Conservation (phyloP, 2,888 invertebrate species). For the Aethes cnicana region DNA sequence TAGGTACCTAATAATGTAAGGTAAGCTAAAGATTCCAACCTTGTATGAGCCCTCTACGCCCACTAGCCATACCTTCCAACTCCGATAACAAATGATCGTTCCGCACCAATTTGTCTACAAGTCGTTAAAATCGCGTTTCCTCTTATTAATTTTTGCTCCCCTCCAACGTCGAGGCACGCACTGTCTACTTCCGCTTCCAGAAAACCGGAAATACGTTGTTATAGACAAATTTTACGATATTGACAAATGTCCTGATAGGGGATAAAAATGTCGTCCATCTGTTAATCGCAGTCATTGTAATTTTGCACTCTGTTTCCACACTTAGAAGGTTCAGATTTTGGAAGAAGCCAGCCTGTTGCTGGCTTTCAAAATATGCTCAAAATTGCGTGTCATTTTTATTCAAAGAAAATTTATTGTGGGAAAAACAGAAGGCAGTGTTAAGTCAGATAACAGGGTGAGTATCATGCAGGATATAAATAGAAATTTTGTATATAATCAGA, state of each 20-base stretch:
- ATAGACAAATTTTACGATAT: conserved; percentile 58
- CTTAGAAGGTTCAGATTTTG: neutral
- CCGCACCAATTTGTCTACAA: conserved; percentile 70
- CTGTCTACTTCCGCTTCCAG: conserved; percentile 49
- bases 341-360: neutral
- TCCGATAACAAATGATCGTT: conserved; percentile 72
- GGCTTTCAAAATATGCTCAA: conserved; percentile 16
- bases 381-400: conserved; percentile 21
- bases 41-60: too few relatives aligned
- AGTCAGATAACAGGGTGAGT: too few relatives aligned
- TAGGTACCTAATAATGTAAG: too few relatives aligned
- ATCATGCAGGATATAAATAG: too few relatives aligned
- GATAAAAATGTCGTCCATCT: conserved; percentile 35
- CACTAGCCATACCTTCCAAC: conserved; percentile 38
- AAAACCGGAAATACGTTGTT: conserved; percentile 57
- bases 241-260: conserved; percentile 51
- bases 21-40: too few relatives aligned
- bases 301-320: neutral
- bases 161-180: conserved; percentile 47
- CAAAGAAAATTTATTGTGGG: conserved; percentile 9
- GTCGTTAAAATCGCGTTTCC: conserved; percentile 74
- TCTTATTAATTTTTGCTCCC: conserved; percentile 74
- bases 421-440: neutral
- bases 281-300: neutral
- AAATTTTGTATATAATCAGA: too few relatives aligned